These are phyloP conservation scores for Lontra canadensis DNA, from an alignment of 2,113 vertebrate species.

Conservation along the genomic window DNA sequence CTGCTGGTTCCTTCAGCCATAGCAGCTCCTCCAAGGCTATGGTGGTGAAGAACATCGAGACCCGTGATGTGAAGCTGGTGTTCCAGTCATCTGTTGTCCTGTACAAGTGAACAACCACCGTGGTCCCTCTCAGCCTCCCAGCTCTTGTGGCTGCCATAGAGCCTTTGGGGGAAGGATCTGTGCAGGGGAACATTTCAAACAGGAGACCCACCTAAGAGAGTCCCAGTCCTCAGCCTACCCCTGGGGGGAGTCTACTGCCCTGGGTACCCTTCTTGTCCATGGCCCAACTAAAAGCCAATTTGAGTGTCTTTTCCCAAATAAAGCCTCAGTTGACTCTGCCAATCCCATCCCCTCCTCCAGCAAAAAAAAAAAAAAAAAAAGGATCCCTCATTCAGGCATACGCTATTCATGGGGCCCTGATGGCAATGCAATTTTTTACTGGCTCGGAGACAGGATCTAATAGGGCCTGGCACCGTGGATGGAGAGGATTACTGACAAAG, in stretches of 20 bases:
- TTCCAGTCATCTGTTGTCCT: constrained; percentile 84
- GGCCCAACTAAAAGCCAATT: background rate
- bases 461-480: background rate
- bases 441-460: background rate
- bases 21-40: constrained; percentile 84
- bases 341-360: no score
- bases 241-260: background rate
- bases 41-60: constrained; percentile 95
- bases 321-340: constrained; percentile 22
- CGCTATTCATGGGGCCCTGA: background rate
- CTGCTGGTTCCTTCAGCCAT: background rate
- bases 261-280: background rate
- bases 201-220: background rate
- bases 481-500: background rate
- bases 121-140: no score
- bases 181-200: no score
- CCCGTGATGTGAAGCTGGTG: constrained; percentile 90
- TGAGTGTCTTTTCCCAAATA: constrained; percentile 60
- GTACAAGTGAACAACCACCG: no score
- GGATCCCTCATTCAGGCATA: no score
- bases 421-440: background rate
- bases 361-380: no score
- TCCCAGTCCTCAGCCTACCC: background rate
- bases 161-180: no score
- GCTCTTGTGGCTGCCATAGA: no score